Conservation (phyloP, 2,888 invertebrate genomes). For the Aphodius sticticus region DNA sequence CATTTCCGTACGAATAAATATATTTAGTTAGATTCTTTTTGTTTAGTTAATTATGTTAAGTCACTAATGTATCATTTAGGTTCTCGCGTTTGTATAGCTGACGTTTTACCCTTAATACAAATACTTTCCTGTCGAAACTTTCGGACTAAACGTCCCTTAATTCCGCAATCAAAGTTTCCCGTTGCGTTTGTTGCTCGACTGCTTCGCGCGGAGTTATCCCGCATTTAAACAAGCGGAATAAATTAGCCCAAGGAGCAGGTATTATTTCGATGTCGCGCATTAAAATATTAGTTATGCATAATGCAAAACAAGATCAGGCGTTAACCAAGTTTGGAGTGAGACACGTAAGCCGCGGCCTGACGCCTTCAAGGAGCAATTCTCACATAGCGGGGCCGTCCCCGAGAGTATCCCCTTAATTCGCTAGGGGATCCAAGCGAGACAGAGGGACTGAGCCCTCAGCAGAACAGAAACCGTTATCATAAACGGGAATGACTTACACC, state of each 20-base stretch:
- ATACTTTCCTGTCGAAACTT: background rate
- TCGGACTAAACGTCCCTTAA: slow-evolving; percentile 5
- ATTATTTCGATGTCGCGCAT: slow-evolving; percentile 57
- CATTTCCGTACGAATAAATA: too few species aligned
- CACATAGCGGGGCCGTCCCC: slow-evolving; percentile 42
- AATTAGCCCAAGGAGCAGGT: slow-evolving; percentile 32
- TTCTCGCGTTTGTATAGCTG: too few species aligned
- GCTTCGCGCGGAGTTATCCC: slow-evolving; percentile 7
- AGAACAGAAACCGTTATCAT: slow-evolving; percentile 37
- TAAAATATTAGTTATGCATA: slow-evolving; percentile 58
- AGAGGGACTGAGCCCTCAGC: slow-evolving; percentile 40
- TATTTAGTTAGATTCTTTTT: too few species aligned
- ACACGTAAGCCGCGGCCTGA: slow-evolving; percentile 47
- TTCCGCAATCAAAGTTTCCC: slow-evolving; percentile 18
- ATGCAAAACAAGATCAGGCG: slow-evolving; percentile 55
- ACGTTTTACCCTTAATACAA: background rate
- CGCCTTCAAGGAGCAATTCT: slow-evolving; percentile 50
- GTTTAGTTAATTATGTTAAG: too few species aligned
- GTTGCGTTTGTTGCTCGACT: slow-evolving; percentile 12
- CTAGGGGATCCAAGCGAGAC: slow-evolving; percentile 44
- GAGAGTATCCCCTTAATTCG: slow-evolving; percentile 50
- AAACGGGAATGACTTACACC: slow-evolving; percentile 39
- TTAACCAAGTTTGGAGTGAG: slow-evolving; percentile 50
- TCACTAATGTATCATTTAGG: too few species aligned
- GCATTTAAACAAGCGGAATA: slow-evolving; percentile 32